Conservation (phyloP, 2,797 vertebrate genomes). For the Sus cebifrons region DNA sequence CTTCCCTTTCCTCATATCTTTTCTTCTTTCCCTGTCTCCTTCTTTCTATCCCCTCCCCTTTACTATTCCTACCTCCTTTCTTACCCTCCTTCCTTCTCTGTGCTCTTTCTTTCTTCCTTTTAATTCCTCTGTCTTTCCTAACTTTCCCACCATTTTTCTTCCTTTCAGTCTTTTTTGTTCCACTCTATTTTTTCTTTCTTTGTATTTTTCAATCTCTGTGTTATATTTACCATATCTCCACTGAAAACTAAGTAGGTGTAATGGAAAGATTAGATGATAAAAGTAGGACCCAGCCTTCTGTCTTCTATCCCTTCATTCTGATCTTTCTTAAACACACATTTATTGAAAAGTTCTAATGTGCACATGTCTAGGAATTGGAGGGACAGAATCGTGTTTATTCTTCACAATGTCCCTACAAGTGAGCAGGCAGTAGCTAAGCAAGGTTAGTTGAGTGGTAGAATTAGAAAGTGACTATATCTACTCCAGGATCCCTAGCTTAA, state of each 20-base stretch:
- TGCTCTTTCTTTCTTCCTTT: not conserved
- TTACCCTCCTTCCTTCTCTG: not conserved
- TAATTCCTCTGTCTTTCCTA: not conserved
- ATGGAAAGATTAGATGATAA: not conserved
- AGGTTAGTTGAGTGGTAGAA: not conserved
- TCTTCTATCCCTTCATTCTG: not conserved
- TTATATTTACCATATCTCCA: not conserved
- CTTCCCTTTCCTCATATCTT: not conserved
- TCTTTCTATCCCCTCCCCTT: not conserved
- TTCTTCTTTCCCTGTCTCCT: not conserved
- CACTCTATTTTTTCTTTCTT: not conserved
- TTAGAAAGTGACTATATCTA: not conserved
- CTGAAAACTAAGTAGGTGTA: not conserved
- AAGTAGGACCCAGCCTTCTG: not conserved
- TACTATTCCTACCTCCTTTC: not conserved
- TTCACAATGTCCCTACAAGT: not conserved
- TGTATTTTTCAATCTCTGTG: constrained; percentile 7
- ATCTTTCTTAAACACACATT: not conserved
- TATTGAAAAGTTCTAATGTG: not conserved
- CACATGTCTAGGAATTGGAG: not conserved
- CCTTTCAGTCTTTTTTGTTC: constrained; percentile 55
- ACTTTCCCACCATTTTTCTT: not conserved
- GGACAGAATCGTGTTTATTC: not conserved
- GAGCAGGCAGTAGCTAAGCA: not conserved
- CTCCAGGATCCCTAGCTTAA: not conserved